These are phyloP conservation scores for Styela clava DNA, from an alignment of 23 tunicate species.

Conservation along the genomic window DNA sequence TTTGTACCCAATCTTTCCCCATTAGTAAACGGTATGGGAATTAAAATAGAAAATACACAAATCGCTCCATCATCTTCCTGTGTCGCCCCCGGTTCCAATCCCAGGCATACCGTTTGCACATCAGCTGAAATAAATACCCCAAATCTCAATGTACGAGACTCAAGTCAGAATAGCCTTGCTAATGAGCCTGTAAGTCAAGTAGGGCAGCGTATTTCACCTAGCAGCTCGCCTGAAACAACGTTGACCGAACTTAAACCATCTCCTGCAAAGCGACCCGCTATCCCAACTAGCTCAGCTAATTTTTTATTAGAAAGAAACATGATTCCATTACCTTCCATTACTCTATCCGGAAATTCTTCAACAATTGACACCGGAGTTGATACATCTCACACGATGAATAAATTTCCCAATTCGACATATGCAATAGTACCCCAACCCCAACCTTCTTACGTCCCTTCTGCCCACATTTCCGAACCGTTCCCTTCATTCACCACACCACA, in stretches of 20 bases:
- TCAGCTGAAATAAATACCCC: neutral
- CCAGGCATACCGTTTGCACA: neutral
- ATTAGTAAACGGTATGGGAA: constrained; percentile 2
- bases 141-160: neutral
- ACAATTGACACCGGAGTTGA: neutral
- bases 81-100: neutral
- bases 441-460: neutral
- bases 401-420: neutral
- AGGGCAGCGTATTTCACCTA: neutral
- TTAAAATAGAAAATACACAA: constrained; percentile 1
- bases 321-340: constrained; percentile 1
- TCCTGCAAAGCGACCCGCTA: neutral
- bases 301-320: neutral
- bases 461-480: neutral
- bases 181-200: neutral
- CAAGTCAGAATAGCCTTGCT: neutral
- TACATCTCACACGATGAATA: neutral
- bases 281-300: neutral
- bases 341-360: neutral
- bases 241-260: constrained; percentile 21
- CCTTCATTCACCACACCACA: neutral
- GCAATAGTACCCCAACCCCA: neutral
- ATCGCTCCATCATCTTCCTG: neutral
- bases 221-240: constrained; percentile 18
- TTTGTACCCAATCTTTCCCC: neutral